Evolutionary conservation across 2,797 vertebrate species (phyloP), one percentile per base, ranked within the genome.

Genomic region (Cirrhinus molitorella): DNA sequence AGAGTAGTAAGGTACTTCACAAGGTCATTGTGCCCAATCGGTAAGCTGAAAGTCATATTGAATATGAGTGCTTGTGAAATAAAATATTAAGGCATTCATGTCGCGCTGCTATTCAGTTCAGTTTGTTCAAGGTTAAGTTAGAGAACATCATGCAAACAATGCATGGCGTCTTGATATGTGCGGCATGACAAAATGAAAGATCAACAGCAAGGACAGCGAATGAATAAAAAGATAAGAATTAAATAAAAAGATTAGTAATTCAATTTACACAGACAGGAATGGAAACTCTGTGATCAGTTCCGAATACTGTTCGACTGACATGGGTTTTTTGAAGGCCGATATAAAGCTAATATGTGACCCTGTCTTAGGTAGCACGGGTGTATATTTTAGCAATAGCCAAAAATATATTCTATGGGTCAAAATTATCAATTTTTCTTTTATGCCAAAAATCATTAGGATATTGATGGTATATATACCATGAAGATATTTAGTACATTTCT

Each of bases 91-190:
- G 21, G 21, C 19, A 25, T 57, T 57, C 10, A 28, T 80, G 12
- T 40, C 2, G 1, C 3, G 13, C 51, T 80, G 14, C 43, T 66
- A 25, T 80, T 70, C 23, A 71, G 8, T 47, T 71, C 13, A 13
- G 51, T 45, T 70, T 13, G 17, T 61, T 80, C 40, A 47, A 71
- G 40, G 37, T 47, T 71, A 19, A 59, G 16, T 71, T 59, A 31
- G 5, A 5, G 53, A 71, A 81, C 25, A 68, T 55, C 25, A 19
- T 31, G 17, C 51, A 31, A 53, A 68, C 10, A 79, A 67, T 7
- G 40, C 37, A 77, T 55, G n/a, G n/a, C 25, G 9, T 51, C 19
- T 40, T 34, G 47, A 78, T 25, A 28, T 37, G 45, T 25, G 23
- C 43, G 40, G n/a, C 4, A 31, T 34, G n/a, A 40, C 10, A 28